Evolutionary conservation across 2,888 invertebrate species (phyloP), one percentile per base, ranked within the genome.

Genomic region (Drosophila neonasuta): DNA sequence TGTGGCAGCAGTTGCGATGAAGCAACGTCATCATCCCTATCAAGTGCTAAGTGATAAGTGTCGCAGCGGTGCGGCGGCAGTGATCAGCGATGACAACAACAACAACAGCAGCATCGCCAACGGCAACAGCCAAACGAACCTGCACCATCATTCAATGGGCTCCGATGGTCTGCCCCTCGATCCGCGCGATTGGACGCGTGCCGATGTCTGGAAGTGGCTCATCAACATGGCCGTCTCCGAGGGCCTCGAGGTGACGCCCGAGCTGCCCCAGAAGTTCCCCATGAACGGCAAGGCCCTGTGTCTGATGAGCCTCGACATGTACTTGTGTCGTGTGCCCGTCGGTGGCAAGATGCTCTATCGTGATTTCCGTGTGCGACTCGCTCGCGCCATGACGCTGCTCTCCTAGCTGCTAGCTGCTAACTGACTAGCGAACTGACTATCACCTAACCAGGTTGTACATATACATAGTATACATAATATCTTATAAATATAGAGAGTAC

Each of bases 251-350:
- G 89, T 89, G 45, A 90, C 90, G 58, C 89, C 90, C 46, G 90
- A 91, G 59, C 68, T 91, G 68, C 89, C 90, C 10, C 90, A 91
- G 57, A 91, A 95, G 71, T 96, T 96, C 90, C 93, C 94, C 0
- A 95, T 95, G 95, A 96, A 96, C 90, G 95, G 95, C 51, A 96
- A 96, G 90, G 95, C 95, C 0, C 91, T 96, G 5, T 95, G 95
- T 74, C 92, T 96, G 57, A 95, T 96, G 95, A 93, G 93, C n/a
- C 92, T 93, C 10, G 93, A 94, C 55, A 95, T 95, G 95, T 95
- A 95, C 90, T 92, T 93, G 1, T 92, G 92, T 69, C 90, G 95
- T 45, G 95, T 95, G 36, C 95, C 95, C 0, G 89, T 93, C 1
- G 93, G 93, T 0, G 95, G 95, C 9, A 93, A 94, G 86, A 90